Percentiles rank a stretch among this genome's conserved stretches.
Evolutionary conservation across 2,113 vertebrate species (phyloP).

Genomic region (Alexandromys fortis): DNA sequence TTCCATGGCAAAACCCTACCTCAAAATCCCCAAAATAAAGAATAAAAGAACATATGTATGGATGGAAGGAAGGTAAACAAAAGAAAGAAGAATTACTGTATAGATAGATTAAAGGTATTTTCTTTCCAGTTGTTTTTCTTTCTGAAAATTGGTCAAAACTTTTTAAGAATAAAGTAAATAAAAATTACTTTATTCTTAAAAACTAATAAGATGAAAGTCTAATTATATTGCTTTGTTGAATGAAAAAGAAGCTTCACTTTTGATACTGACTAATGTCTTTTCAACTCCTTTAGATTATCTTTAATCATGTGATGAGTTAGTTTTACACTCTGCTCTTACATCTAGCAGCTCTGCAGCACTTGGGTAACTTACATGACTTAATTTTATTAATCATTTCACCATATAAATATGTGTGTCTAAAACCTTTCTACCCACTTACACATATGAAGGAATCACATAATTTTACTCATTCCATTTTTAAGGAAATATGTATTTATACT

Average conservation of each 20-base stretch:
- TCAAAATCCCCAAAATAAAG: background rate
- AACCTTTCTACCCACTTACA: background rate
- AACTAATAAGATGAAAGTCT: background rate
- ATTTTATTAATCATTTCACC: background rate
- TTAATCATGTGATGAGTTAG: background rate
- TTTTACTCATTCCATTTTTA: background rate
- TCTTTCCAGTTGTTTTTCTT: background rate
- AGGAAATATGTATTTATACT: background rate
- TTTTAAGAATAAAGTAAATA: no score
- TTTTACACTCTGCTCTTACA: background rate
- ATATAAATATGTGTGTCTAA: background rate
- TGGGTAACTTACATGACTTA: background rate
- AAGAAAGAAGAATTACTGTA: background rate
- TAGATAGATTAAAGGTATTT: background rate
- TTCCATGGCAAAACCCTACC: no score
- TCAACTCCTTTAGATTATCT: background rate
- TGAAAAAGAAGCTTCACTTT: constrained; percentile 27
- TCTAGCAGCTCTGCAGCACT: background rate
- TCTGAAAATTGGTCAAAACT: background rate
- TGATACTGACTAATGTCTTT: background rate
- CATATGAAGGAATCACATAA: background rate
- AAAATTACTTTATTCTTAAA: background rate
- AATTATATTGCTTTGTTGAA: constrained; percentile 28
- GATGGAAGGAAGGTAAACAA: background rate
- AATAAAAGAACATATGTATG: background rate